Conservation (phyloP, 2,888 invertebrate genomes). For the Muscina levida region DNA sequence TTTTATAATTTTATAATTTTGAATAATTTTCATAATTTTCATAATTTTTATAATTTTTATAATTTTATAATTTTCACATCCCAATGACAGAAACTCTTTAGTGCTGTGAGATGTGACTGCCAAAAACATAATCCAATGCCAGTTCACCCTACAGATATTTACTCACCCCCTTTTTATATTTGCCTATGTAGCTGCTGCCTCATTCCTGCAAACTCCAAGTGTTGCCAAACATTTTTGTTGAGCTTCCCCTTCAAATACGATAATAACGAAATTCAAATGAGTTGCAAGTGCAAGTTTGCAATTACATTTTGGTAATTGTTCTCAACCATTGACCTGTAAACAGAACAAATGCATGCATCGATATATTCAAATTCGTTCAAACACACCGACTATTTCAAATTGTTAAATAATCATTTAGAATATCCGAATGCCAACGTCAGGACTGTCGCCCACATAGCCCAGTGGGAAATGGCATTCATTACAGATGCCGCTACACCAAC, state of each 20-base stretch:
- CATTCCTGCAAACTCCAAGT: neutral
- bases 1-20: too few relatives aligned
- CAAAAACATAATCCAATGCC: too few relatives aligned
- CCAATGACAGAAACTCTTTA: too few relatives aligned
- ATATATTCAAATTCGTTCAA: neutral
- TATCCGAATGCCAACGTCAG: neutral
- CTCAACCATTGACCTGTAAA: constrained; percentile 57
- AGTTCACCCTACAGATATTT: too few relatives aligned
- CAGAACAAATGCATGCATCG: constrained; percentile 26
- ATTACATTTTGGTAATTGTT: constrained; percentile 44
- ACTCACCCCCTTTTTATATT: too few relatives aligned
- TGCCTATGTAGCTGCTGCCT: too few relatives aligned
- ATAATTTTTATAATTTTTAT: too few relatives aligned
- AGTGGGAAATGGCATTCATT: neutral
- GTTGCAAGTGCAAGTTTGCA: constrained; percentile 68
- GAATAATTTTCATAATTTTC: too few relatives aligned
- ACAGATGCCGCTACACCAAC: neutral
- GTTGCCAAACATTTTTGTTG: neutral
- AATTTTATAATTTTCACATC: too few relatives aligned
- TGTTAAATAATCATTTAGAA: constrained; percentile 27
- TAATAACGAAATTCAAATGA: constrained; percentile 43
- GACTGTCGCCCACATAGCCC: neutral
- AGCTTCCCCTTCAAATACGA: constrained; percentile 20
- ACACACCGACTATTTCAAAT: constrained; percentile 16
- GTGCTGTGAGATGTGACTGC: too few relatives aligned